Percentiles rank a stretch among this genome's conserved stretches.
These are phyloP conservation scores for Dryocosmus kuriphilus DNA, from an alignment of 2,888 invertebrate genomes.

Conservation along the genomic window DNA sequence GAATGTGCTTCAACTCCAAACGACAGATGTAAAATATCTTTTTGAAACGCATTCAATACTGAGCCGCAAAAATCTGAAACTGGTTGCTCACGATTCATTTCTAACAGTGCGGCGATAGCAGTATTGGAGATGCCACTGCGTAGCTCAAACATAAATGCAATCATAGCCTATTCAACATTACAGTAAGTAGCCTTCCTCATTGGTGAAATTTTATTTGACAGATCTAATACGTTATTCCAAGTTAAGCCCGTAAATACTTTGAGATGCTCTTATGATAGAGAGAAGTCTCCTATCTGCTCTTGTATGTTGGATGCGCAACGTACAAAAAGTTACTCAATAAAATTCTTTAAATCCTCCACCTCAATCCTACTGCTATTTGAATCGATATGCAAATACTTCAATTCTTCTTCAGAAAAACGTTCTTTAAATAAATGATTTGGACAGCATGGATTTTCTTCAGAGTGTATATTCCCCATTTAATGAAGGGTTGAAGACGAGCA, in stretches of 20 bases:
- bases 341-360: slow-evolving; percentile 29
- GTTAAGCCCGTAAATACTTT: slow-evolving; percentile 48
- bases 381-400: slow-evolving; percentile 27
- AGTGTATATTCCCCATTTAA: slow-evolving; percentile 39
- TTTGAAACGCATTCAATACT: slow-evolving; percentile 45
- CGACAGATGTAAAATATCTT: slow-evolving; percentile 42
- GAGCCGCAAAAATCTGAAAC: slow-evolving; percentile 43
- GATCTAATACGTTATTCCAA: slow-evolving; percentile 38
- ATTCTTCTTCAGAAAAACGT: slow-evolving; percentile 45
- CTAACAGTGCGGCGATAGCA: slow-evolving; percentile 43
- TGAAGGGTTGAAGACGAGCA: background rate
- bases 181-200: slow-evolving; percentile 41
- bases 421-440: slow-evolving; percentile 46
- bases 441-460: slow-evolving; percentile 44
- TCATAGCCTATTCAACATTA: slow-evolving; percentile 41
- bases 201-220: slow-evolving; percentile 40
- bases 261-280: slow-evolving; percentile 47
- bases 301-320: background rate
- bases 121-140: slow-evolving; percentile 52
- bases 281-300: slow-evolving; percentile 42
- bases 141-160: slow-evolving; percentile 52
- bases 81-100: slow-evolving; percentile 38
- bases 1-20: slow-evolving; percentile 41
- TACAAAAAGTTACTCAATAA: slow-evolving; percentile 1
- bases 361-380: slow-evolving; percentile 35